Evolutionary conservation across 2,888 invertebrate species (phyloP), one percentile per base, ranked within the genome.

Genomic region (Stomorhina lunata): DNA sequence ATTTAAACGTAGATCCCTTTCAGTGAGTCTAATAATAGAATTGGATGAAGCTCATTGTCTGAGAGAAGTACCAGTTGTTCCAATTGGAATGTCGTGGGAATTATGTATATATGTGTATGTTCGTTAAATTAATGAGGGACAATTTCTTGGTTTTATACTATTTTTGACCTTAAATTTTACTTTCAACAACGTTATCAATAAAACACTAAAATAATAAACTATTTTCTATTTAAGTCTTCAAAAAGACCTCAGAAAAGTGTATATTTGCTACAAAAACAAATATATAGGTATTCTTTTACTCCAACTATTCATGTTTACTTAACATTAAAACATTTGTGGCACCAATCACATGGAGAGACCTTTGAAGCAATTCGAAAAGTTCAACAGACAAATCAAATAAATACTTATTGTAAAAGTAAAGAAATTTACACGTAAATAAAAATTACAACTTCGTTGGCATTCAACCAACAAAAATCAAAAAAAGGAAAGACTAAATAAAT

Each of bases 221-320:
- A 12, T 12, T 37, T 37, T 10, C n/a, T 37, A 12, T 37, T 37
- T 37, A 9, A 37, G 12, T 12, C 12, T 10, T 37, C 6, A 37
- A 37, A 37, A 40, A 40, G 4, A 2, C 15, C 2, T 2, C 20
- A 48, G 3, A 48, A n/a, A n/a, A n/a, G n/a, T n/a, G n/a, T n/a
- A n/a, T 48, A 34, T 66, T 37, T 66, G 3, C 25, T 6, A 50
- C 29, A 29, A 40, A 73, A 59, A 40, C 27, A 40, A 40, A 22
- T 40, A 55, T n/a, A n/a, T n/a, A n/a, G n/a, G n/a, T n/a, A n/a
- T 37, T 32, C 34, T 53, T 73, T 29, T 27, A 1, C 40, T 63
- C 10, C 4, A 66, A 29, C 29, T 78, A 25, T 65, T 80, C 80
- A 73, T 80, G 73, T 63, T 73, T 75, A 57, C 25, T 27, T 34